A percentile compares a stretch with the other conserved stretches of the same genome.
Evolutionary conservation across 1,140 invertebrate species (phyloP).

Genomic region (Catajapyx aquilonaris): DNA sequence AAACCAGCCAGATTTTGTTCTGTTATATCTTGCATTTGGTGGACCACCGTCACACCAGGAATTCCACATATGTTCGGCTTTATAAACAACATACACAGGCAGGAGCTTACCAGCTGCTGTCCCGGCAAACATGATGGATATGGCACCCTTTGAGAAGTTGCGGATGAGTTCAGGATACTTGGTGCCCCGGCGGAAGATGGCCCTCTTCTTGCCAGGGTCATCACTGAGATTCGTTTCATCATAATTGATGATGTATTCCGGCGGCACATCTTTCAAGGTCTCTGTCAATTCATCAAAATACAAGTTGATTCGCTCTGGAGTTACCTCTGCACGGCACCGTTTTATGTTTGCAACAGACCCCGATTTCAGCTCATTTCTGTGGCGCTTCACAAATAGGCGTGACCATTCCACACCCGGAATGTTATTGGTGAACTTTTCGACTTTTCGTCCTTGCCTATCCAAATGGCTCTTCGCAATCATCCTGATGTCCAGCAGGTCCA

Average conservation of each 20-base stretch:
- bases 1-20: conserved; percentile 1
- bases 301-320: conserved; percentile 7
- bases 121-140: conserved; percentile 19
- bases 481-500: not conserved
- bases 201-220: conserved; percentile 17
- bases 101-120: conserved; percentile 13
- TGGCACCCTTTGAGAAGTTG: conserved; percentile 16
- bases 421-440: not conserved
- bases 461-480: not conserved
- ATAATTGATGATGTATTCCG: conserved; percentile 17
- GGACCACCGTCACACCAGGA: not conserved
- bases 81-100: conserved; percentile 13
- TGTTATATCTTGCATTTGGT: not conserved
- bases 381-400: not conserved
- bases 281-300: conserved; percentile 12
- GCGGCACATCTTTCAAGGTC: conserved; percentile 8
- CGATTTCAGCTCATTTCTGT: not conserved
- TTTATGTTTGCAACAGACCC: conserved; percentile 9
- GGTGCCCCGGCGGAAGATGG: conserved; percentile 13
- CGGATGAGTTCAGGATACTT: conserved; percentile 18
- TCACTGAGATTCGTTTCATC: conserved; percentile 23
- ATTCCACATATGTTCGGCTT: conserved; percentile 6
- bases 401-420: not conserved
- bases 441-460: not conserved
- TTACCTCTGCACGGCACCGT: conserved; percentile 5